Percentiles rank a stretch among this genome's conserved stretches.
These are phyloP conservation scores for Pao palembangensis DNA, from an alignment of 2,113 vertebrate species.

Conservation along the genomic window DNA sequence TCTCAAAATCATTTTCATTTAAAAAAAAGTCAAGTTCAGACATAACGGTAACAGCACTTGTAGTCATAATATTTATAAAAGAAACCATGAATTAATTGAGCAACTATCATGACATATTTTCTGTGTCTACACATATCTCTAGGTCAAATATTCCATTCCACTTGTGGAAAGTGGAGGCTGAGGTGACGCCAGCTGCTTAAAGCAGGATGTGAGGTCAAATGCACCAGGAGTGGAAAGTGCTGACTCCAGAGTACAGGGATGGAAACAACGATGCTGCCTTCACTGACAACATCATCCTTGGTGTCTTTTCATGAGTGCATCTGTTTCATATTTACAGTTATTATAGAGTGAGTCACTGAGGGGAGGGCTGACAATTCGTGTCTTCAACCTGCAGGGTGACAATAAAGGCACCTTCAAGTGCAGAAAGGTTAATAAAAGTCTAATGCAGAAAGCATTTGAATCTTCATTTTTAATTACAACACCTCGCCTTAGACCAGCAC, in stretches of 20 bases:
- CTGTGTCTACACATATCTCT: too few relatives aligned
- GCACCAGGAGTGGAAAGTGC: slow-evolving; percentile 6
- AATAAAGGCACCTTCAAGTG: slow-evolving; percentile 23
- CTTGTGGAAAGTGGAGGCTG: background rate
- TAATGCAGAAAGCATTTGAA: slow-evolving; percentile 20
- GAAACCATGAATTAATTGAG: too few relatives aligned
- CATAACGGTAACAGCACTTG: too few relatives aligned
- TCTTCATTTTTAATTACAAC: slow-evolving; percentile 48
- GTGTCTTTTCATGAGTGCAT: background rate
- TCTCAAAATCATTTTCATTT: too few relatives aligned
- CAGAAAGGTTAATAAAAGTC: slow-evolving; percentile 10
- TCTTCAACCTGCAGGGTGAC: slow-evolving; percentile 23
- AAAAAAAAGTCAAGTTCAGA: too few relatives aligned
- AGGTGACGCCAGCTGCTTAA: slow-evolving; percentile 7
- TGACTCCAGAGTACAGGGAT: background rate
- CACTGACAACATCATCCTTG: background rate
- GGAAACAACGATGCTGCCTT: background rate
- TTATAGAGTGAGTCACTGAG: slow-evolving; percentile 8
- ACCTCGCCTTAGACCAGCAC: background rate
- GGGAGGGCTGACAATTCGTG: slow-evolving; percentile 35
- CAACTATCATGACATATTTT: too few relatives aligned
- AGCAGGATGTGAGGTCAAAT: slow-evolving; percentile 6
- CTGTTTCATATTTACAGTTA: slow-evolving; percentile 5
- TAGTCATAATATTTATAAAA: too few relatives aligned
- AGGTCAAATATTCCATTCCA: too few relatives aligned